Evolutionary conservation across 2,888 invertebrate species (phyloP), one percentile per base, ranked within the genome.

Genomic region (Drepanosiphum platanoidis): DNA sequence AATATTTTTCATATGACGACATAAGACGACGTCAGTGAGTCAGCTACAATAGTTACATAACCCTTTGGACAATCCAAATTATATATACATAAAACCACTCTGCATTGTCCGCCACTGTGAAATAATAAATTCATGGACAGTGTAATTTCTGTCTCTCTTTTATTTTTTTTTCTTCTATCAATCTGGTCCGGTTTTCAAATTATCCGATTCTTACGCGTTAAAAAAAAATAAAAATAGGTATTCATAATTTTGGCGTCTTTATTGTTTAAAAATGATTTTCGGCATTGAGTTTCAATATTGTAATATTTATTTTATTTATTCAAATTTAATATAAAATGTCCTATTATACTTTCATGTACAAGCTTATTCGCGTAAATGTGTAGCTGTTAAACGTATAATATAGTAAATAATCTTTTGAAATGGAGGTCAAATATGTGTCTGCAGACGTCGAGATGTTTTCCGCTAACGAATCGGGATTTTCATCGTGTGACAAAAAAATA

Each of bases 91-190:
- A 52, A 27, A 30, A 52, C 74, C 42, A 52, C 30, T 42, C 70
- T n/a, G n/a, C n/a, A 70, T 80, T 80, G 80, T 80, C 18, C 61
- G n/a, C 46, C 15, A n/a, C 36, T 46, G 74, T 34, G 64, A 83
- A n/a, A 83, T 83, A 84, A 84, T 68, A 75, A 83, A 75, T 66
- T 75, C 83, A 68, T 30, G 83, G 75, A 74, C 83, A 52, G 83
- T 52, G 46, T 66, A 22, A 68, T 64, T 84, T 64, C 42, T 58
- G 30, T 36, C 30, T n/a, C n/a, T n/a, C n/a, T n/a, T n/a, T n/a
- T n/a, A n/a, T n/a, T n/a, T n/a, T n/a, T n/a, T n/a, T n/a, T 52
- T 36, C 36, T 27, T 61, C 36, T 61, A 30, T 74, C 61, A 61
- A 61, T 61, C n/a, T 42, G 72, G 46, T 74, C 58, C 15, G 32